Percentiles rank a stretch among this genome's conserved stretches.
These are phyloP conservation scores for Coelopa pilipes DNA, from an alignment of 2,888 invertebrate species.

Conservation along the genomic window DNA sequence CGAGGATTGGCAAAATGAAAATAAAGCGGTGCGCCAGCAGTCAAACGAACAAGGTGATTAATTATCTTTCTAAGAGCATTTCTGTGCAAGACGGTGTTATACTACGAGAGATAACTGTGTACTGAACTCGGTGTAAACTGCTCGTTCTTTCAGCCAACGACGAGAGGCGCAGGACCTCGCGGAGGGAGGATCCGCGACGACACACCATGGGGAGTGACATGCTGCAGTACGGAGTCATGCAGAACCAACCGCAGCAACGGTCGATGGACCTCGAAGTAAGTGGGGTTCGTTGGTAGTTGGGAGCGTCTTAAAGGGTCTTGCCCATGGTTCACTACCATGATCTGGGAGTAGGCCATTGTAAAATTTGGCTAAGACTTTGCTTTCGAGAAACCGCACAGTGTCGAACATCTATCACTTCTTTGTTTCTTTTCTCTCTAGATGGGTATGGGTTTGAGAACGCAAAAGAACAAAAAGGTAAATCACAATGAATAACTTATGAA, in stretches of 20 bases:
- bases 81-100: too few relatives aligned
- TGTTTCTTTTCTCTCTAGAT: slow-evolving; percentile 58
- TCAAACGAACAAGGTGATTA: slow-evolving; percentile 62
- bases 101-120: neutral
- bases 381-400: neutral
- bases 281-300: neutral
- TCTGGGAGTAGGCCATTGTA: neutral
- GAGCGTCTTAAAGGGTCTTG: neutral
- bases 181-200: slow-evolving; percentile 82
- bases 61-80: too few relatives aligned
- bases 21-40: slow-evolving; percentile 61
- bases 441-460: slow-evolving; percentile 64
- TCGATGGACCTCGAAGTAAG: slow-evolving; percentile 82
- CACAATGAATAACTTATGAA: too few relatives aligned
- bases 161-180: slow-evolving; percentile 47
- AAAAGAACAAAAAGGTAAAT: slow-evolving; percentile 67
- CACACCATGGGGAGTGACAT: slow-evolving; percentile 85
- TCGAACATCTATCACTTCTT: slow-evolving; percentile 1
- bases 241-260: slow-evolving; percentile 70
- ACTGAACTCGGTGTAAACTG: neutral
- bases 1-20: slow-evolving; percentile 74
- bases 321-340: neutral
- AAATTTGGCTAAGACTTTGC: neutral
- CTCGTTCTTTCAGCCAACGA: slow-evolving; percentile 24
- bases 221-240: slow-evolving; percentile 69